Conservation (phyloP, 2,113 vertebrate species). For the Tachysurus fulvidraco region DNA sequence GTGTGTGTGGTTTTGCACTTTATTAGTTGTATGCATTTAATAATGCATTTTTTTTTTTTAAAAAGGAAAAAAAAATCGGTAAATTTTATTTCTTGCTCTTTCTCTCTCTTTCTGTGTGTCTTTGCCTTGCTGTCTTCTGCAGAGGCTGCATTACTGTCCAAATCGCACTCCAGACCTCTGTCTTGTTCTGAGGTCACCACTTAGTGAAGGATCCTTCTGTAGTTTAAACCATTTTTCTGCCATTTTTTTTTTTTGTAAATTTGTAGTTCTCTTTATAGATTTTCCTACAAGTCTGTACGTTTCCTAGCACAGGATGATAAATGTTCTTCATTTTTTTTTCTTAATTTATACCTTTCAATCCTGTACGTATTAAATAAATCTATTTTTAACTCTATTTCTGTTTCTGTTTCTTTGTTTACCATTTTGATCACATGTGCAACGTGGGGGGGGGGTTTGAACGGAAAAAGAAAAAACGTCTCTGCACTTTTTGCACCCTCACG, state of each 20-base stretch:
- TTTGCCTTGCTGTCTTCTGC: constrained; percentile 82
- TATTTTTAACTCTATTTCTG: constrained; percentile 73
- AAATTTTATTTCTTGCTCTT: neutral
- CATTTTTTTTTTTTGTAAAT: constrained; percentile 43
- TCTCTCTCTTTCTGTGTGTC: constrained; percentile 62
- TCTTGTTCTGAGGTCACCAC: constrained; percentile 68
- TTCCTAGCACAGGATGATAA: constrained; percentile 68
- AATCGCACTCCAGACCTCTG: constrained; percentile 78
- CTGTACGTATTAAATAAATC: constrained; percentile 90
- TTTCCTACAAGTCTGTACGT: constrained; percentile 78
- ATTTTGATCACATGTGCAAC: neutral
- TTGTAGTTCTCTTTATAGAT: constrained; percentile 66
- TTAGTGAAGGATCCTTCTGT: constrained; percentile 36
- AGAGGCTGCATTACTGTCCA: constrained; percentile 78
- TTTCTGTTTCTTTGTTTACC: constrained; percentile 81
- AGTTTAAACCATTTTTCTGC: constrained; percentile 53
- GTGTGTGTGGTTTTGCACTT: neutral
- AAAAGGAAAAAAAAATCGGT: neutral
- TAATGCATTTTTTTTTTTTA: neutral
- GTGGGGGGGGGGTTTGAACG: neutral
- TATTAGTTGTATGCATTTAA: neutral
- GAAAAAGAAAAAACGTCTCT: neutral
- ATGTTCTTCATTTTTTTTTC: constrained; percentile 72
- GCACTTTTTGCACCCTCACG: neutral
- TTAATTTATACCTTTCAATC: constrained; percentile 84